Conservation (phyloP, 2,797 vertebrate species). For the Diplodus puntazzo region DNA sequence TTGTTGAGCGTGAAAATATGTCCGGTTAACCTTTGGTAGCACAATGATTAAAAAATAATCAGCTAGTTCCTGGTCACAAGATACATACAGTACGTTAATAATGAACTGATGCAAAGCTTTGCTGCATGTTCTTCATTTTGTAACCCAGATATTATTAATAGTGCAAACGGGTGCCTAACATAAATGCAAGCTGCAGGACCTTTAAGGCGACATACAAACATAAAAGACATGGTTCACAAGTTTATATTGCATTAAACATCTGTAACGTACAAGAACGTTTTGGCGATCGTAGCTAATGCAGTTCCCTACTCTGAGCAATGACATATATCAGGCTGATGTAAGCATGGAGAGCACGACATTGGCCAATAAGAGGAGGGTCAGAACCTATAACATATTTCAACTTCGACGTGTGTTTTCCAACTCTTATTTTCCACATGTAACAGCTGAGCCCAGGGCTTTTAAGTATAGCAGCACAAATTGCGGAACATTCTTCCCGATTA, state of each 20-base stretch:
- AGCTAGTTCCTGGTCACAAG: constrained; percentile 7
- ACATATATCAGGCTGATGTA: constrained; percentile 10
- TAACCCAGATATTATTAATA: constrained; percentile 9
- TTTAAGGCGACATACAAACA: constrained; percentile 31
- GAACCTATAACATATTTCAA: constrained; percentile 3
- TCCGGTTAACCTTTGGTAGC: constrained; percentile 59
- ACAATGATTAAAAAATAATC: constrained; percentile 30
- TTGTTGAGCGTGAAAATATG: constrained; percentile 33
- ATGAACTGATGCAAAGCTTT: constrained; percentile 33
- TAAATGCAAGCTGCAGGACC: constrained; percentile 14
- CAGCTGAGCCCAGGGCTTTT: constrained; percentile 6
- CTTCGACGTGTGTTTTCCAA: constrained; percentile 8
- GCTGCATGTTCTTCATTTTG: constrained; percentile 22
- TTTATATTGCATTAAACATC: constrained; percentile 51
- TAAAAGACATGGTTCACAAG: constrained; percentile 12
- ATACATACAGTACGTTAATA: constrained; percentile 24
- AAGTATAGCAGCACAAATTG: not conserved
- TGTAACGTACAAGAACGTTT: constrained; percentile 24
- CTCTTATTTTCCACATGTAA: constrained; percentile 15
- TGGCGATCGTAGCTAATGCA: constrained; percentile 26
- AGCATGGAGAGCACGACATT: constrained; percentile 24
- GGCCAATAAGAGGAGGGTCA: constrained; percentile 6
- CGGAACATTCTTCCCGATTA: constrained; percentile 11
- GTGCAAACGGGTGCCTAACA: constrained; percentile 23
- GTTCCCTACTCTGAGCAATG: constrained; percentile 17